Evolutionary conservation across 2,888 invertebrate species (phyloP).

Genomic region (Polydrusus cervinus): DNA sequence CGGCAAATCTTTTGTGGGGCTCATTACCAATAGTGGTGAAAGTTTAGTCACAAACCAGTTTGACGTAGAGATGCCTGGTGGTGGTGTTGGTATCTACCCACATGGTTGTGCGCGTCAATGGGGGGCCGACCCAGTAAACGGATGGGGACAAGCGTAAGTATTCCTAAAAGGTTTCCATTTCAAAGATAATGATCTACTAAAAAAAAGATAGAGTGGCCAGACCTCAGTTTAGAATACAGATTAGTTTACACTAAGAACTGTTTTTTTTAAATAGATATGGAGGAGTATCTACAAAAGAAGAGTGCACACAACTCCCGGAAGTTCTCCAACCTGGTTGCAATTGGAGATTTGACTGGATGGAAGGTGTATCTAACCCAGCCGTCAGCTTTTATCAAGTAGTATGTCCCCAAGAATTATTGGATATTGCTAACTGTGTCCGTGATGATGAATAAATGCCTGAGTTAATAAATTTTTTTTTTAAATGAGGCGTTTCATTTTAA

Average conservation of each 20-base stretch:
- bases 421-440: slow-evolving; percentile 43
- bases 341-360: slow-evolving; percentile 47
- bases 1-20: slow-evolving; percentile 41
- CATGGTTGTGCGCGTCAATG: slow-evolving; percentile 44
- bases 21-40: slow-evolving; percentile 46
- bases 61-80: slow-evolving; percentile 49
- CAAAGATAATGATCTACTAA: too few species aligned
- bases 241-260: too few species aligned
- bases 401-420: slow-evolving; percentile 42
- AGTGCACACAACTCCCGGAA: slow-evolving; percentile 38
- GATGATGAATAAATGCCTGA: slow-evolving; percentile 41
- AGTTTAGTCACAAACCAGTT: slow-evolving; percentile 41
- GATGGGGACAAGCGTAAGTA: slow-evolving; percentile 48
- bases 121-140: slow-evolving; percentile 39
- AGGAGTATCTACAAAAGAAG: slow-evolving; percentile 41
- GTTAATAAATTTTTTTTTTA: neutral
- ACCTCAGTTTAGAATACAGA: too few species aligned
- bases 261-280: slow-evolving; percentile 33
- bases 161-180: too few species aligned
- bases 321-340: slow-evolving; percentile 47
- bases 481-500: neutral
- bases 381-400: slow-evolving; percentile 49
- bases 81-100: slow-evolving; percentile 44
- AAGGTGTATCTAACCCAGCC: slow-evolving; percentile 40
- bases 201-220: too few species aligned